A percentile compares a stretch with the other conserved stretches of the same genome.
These are phyloP conservation scores for Rana temporaria DNA, from an alignment of 2,113 vertebrate species.

Conservation along the genomic window DNA sequence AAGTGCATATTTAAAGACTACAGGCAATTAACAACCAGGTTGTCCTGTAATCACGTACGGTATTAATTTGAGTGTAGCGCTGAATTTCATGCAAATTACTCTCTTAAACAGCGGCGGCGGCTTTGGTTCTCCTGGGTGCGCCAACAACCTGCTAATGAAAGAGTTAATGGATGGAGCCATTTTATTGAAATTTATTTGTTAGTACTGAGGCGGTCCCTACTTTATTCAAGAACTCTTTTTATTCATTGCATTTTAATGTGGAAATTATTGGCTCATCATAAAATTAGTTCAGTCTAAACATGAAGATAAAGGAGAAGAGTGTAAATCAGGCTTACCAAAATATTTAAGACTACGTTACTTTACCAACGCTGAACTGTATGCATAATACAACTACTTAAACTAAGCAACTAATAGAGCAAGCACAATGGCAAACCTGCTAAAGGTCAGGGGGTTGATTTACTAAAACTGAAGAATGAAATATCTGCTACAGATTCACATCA, in stretches of 20 bases:
- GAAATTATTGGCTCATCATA: conserved; percentile 26
- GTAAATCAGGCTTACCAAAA: conserved; percentile 26
- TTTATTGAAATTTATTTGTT: conserved; percentile 53
- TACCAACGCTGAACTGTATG: conserved; percentile 3
- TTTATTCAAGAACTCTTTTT: conserved; percentile 42
- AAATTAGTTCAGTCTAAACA: conserved; percentile 37
- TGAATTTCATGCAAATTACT: conserved; percentile 76
- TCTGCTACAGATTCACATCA: no score
- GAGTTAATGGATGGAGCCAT: conserved; percentile 48
- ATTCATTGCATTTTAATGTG: conserved; percentile 50
- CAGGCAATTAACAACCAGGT: conserved; percentile 77
- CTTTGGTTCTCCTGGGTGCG: neutral
- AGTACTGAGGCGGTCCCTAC: conserved; percentile 40
- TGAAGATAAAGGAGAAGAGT: conserved; percentile 3
- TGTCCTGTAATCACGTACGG: conserved; percentile 80
- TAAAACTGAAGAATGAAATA: no score
- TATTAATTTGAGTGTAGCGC: conserved; percentile 61
- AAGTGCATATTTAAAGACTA: conserved; percentile 79
- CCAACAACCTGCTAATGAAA: conserved; percentile 40
- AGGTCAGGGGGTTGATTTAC: no score
- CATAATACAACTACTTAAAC: neutral
- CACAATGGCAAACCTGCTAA: no score
- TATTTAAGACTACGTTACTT: neutral
- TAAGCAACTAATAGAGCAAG: no score
- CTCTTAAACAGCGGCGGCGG: conserved; percentile 63